Base-by-base conservation (phyloP, 2,797 vertebrate genomes). In the Erpetoichthys calabaricus region DNA sequence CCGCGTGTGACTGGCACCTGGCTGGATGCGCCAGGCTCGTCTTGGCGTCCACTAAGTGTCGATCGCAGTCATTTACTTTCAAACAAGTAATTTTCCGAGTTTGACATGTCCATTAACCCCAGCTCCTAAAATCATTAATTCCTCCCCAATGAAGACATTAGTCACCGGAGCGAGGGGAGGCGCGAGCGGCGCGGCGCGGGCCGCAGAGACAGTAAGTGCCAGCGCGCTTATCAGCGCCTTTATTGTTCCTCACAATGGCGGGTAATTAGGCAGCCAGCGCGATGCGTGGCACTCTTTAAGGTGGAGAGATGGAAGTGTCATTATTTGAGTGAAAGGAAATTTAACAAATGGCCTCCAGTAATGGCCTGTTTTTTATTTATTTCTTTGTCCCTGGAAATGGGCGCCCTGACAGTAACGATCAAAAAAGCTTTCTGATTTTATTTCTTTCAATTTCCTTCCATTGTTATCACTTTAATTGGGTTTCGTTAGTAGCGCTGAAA, bases 61-160 rank as follows among this genome's bases (percentile, higher is more conserved):
- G 86, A 91, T 89, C 87, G 81, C 80, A 86, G 86, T 89, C 85
- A 91, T 93, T 93, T 92, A 85, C 81, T 89, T 86, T 91, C 85
- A 93, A 93, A 90, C 88, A 91, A 90, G 90, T 92, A 69, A 90
- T 93, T 90, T 90, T 92, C 82, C 82, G 79, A 78, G 86, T 86
- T 83, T 92, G 91, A 89, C 88, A 88, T 83, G 77, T 91, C 91
- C 90, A 92, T 94, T 94, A 96, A 92, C 90, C 89, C 76, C 74
- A 78, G 83, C 80, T 81, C 75, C 77, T 88, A 82, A 91, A 90
- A 90, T 90, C 84, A 91, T 91, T 85, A 89, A 89, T 91, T 90
- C 91, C 90, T 88, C 75, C 84, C 85, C 84, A 83, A 80, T 82
- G 82, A 86, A 86, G 84, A 87, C 84, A 91, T 94, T 92, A 86